Evolutionary conservation across 2,888 invertebrate species (phyloP), one percentile per base, ranked within the genome.

Genomic region (Cylloceria caligata): DNA sequence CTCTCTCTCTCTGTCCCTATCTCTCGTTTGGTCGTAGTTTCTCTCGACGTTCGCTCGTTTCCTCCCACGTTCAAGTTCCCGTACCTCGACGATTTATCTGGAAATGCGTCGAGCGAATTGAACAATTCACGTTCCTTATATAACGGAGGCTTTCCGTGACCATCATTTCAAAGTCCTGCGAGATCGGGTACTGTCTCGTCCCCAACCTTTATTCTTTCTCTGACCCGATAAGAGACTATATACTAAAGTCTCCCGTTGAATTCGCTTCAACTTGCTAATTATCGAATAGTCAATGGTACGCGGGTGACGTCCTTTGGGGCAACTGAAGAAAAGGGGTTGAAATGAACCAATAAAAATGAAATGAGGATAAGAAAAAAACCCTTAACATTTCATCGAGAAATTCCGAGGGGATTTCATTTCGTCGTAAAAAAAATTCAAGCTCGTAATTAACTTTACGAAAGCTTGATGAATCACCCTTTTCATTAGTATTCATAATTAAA

Each of bases 241-340:
- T n/a, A 55, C 16, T 5, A 13, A 5, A 39, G 52, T 68, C 55
- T 45, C 49, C 11, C 68, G 69, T 57, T 74, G 52, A 27, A 57
- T 64, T 75, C 27, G 27, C 62, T 47, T 69, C 39, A 34, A 57
- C 55, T 45, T 27, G 47, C 74, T 74, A 69, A 75, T 80, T 80
- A 75, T 68, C 34, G 42, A 36, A 64, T 69, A 74, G 75, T 80
- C 64, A 69, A 80, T 75, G 80, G 21, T 21, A 52, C 30, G 30
- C 64, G 39, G 27, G 30, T n/a, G 24, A 55, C 34, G 55, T 42
- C 55, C 21, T 21, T 19, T 42, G n/a, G 21, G 16, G 57, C 13
- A 49, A 65, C 45, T 13, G 7, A 13, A 7, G 52, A 34, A 45
- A 47, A 30, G 67, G 39, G 30, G 42, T 45, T 57, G n/a, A 19